These are phyloP conservation scores for Rhinophrynus dorsalis DNA, from an alignment of 2,797 vertebrate species.

Conservation along the genomic window DNA sequence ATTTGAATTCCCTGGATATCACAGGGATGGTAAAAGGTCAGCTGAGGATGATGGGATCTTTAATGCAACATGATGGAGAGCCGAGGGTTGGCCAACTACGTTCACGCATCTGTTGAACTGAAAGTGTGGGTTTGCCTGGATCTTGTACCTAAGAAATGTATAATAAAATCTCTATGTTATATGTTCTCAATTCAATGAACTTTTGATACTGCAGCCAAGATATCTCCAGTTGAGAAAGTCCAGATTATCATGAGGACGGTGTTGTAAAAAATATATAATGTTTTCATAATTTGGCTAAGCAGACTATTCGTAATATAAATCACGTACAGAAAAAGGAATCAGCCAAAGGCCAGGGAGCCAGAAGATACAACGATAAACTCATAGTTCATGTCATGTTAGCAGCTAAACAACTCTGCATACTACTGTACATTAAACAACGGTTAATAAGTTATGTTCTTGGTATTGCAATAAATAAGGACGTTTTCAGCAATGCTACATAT, in stretches of 20 bases:
- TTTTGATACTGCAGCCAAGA: conserved; percentile 41
- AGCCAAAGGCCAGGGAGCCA: conserved; percentile 36
- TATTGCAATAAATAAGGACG: conserved; percentile 1
- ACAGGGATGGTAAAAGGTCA: too few species aligned
- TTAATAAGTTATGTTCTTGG: conserved; percentile 11
- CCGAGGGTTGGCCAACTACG: too few species aligned
- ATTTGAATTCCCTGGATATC: conserved; percentile 17
- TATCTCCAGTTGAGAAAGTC: conserved; percentile 42
- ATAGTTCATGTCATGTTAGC: conserved; percentile 25
- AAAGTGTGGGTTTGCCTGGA: conserved; percentile 23
- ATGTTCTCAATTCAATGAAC: conserved; percentile 42
- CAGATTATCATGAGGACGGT: conserved; percentile 43
- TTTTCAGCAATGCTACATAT: background rate
- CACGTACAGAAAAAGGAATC: conserved; percentile 30
- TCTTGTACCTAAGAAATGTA: conserved; percentile 23
- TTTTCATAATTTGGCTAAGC: conserved; percentile 49
- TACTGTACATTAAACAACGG: conserved; percentile 18
- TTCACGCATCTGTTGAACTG: conserved; percentile 31
- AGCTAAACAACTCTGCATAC: conserved; percentile 4
- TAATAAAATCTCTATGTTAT: conserved; percentile 38
- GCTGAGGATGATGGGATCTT: too few species aligned
- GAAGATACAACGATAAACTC: conserved; percentile 1
- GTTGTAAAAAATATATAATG: conserved; percentile 46
- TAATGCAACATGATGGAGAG: too few species aligned
- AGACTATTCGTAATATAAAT: conserved; percentile 43